Evolutionary conservation across 1,140 invertebrate species (phyloP).

Genomic region (Halesus radiatus): DNA sequence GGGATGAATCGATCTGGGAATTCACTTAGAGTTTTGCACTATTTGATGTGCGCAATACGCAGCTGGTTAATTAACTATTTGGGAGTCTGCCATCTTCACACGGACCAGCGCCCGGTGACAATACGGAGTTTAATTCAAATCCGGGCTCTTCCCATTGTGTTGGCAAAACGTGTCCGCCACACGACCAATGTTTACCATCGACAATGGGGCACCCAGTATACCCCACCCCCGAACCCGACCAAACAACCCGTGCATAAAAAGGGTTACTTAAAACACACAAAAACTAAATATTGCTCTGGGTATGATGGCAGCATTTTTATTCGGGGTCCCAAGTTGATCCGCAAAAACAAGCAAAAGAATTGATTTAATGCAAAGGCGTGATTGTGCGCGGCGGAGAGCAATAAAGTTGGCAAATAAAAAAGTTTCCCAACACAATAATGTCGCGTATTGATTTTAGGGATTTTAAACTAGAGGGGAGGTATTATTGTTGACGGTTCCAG

Average conservation of each 20-base stretch:
- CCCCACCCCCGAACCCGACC: background rate
- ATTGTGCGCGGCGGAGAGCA: conserved; percentile 8
- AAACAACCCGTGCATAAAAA: background rate
- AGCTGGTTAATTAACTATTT: conserved; percentile 5
- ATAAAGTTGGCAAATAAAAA: conserved; percentile 43
- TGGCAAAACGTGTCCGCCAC: conserved; percentile 11
- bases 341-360: background rate
- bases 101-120: conserved; percentile 30
- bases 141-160: conserved; percentile 36
- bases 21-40: too few species aligned
- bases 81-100: conserved; percentile 27
- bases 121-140: conserved; percentile 34
- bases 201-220: background rate
- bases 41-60: background rate
- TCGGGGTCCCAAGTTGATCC: background rate
- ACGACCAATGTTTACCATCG: conserved; percentile 26
- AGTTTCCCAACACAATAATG: conserved; percentile 23
- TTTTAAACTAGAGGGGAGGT: conserved; percentile 14
- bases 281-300: too few species aligned
- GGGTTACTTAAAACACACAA: background rate
- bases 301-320: background rate
- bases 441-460: conserved; percentile 32
- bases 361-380: conserved; percentile 20
- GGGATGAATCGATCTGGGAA: too few species aligned
- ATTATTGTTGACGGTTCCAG: background rate